Evolutionary conservation across 2,113 vertebrate genomes (phyloP).

Genomic region (Falco punctatus): DNA sequence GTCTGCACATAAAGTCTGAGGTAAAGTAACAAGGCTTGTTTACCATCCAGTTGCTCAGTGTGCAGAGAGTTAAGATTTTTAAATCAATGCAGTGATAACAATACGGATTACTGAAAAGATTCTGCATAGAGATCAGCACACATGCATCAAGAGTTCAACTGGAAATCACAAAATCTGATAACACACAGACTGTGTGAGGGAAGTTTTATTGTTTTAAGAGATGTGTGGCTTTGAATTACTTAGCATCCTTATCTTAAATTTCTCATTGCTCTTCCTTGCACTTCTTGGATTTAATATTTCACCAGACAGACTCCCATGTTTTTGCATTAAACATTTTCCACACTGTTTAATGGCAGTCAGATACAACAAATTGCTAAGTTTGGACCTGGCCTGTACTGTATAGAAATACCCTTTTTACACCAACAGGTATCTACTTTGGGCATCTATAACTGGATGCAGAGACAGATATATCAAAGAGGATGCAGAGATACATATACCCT

Average conservation of each 20-base stretch:
- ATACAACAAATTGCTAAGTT: background rate
- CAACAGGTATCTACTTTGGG: background rate
- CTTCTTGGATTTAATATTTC: background rate
- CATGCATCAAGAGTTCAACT: background rate
- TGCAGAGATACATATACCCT: background rate
- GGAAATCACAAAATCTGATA: background rate
- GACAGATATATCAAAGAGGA: background rate
- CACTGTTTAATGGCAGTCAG: background rate
- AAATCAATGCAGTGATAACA: background rate
- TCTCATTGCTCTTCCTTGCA: background rate
- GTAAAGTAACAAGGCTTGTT: slow-evolving; percentile 49
- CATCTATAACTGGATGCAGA: background rate
- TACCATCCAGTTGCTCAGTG: background rate
- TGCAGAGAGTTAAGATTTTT: slow-evolving; percentile 17
- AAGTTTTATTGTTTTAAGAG: slow-evolving; percentile 25
- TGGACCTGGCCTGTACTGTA: background rate
- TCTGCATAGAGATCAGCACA: background rate
- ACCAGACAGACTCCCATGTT: background rate
- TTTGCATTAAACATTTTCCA: background rate
- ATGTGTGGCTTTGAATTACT: background rate
- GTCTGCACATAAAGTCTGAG: slow-evolving; percentile 25
- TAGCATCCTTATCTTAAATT: background rate
- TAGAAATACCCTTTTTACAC: background rate
- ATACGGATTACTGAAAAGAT: background rate
- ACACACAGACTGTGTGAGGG: background rate